Evolutionary conservation across 2,113 vertebrate genomes (phyloP).

Genomic region (Phylloscopus trochiloides): DNA sequence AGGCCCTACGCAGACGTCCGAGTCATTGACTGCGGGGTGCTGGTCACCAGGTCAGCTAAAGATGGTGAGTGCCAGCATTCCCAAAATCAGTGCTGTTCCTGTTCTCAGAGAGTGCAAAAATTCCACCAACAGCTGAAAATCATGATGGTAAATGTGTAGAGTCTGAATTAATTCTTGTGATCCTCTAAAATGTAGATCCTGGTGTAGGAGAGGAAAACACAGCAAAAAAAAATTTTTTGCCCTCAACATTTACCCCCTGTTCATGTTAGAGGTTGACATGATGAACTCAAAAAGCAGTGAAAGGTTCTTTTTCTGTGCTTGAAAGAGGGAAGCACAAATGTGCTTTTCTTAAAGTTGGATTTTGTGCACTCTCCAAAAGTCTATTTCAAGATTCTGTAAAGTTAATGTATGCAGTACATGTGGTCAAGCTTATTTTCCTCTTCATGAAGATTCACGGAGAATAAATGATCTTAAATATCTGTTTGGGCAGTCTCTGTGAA

Average conservation of each 20-base stretch:
- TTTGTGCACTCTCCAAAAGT: background rate
- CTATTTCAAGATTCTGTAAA: background rate
- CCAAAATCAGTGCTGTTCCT: background rate
- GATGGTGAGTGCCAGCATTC: conserved; percentile 74
- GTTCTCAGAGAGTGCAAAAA: background rate
- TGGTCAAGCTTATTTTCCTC: background rate
- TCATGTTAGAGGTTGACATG: too few species aligned
- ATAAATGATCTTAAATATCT: background rate
- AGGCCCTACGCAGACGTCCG: conserved; percentile 95
- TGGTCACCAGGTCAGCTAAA: conserved; percentile 87
- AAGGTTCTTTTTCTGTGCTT: background rate
- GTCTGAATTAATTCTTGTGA: background rate
- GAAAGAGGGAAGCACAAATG: background rate
- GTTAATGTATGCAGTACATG: background rate
- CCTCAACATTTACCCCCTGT: background rate
- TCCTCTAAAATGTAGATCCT: accelerated
- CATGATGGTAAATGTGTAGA: accelerated
- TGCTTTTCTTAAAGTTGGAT: background rate
- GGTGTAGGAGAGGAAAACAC: background rate
- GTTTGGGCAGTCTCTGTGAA: background rate
- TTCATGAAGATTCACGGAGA: background rate
- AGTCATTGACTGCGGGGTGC: conserved; percentile 93
- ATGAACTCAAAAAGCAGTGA: background rate
- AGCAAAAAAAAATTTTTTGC: background rate
- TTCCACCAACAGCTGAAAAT: accelerated